Base-by-base conservation (phyloP, 2,888 invertebrate species). In the Drosophila ustulata region DNA sequence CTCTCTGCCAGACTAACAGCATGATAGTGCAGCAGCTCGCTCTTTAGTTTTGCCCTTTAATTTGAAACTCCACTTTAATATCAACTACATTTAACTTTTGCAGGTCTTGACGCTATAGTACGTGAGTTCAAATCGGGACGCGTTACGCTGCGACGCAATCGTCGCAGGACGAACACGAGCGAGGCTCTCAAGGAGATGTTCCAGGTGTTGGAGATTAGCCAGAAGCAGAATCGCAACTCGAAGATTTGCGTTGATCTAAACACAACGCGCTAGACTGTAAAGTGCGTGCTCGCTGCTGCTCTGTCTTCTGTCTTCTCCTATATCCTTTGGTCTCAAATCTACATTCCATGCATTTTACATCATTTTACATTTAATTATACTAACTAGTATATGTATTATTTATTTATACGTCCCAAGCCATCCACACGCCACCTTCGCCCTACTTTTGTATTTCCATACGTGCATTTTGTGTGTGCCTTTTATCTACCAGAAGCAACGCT, bases 91-190 rank as follows among this genome's bases (percentile, higher is more conserved):
- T 25, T 51, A 11, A 8, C 6, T 26, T 7, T 77, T 79, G 1
- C 70, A 92, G 92, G 92, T 92, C 87, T 92, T 92, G 92, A 92
- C 92, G 92, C 92, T 92, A 82, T 92, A 90, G 90, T 92, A 49
- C 90, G 91, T 18, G 92, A 92, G 78, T 87, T 92, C 13, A 92
- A 92, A 80, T 92, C 91, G 55, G 92, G 92, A 28, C 91, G 90
- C 55, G 92, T 92, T 25, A 92, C 92, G 13, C 75, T 92, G 50
- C 88, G 92, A 50, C 91, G 91, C 53, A 92, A 91, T 78, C 91
- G 92, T 49, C 89, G 92, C 58, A 91, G 88, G 72, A 92, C 92
- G 25, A 88, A 88, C 68, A 91, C 91, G 52, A 92, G 91, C 86
- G 91, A 90, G 75, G 92, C 92, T 65, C 87, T 92, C 8, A 90